Conservation (phyloP, 2,113 vertebrate species). For the Hemichromis elongatus region DNA sequence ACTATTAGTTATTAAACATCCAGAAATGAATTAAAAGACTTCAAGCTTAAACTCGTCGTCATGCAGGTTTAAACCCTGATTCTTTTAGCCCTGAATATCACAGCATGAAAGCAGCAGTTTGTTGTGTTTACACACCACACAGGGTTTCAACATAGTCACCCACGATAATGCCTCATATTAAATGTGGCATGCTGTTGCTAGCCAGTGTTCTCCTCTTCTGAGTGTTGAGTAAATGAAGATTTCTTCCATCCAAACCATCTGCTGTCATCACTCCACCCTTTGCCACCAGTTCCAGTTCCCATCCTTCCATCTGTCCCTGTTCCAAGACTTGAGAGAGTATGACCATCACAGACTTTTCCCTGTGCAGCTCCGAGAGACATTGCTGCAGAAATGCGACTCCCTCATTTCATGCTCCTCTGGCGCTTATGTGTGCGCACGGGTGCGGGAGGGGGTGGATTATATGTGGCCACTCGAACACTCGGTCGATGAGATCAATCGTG, state of each 20-base stretch:
- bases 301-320: constrained; percentile 27
- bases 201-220: neutral
- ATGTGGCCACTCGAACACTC: constrained; percentile 38
- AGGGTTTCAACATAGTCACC: neutral
- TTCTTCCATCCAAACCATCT: constrained; percentile 43
- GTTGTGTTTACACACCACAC: constrained; percentile 21
- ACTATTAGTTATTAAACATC: neutral
- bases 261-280: constrained; percentile 9
- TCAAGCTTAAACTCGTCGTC: neutral
- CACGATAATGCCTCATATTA: constrained; percentile 3
- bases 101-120: neutral
- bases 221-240: constrained; percentile 9
- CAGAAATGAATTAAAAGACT: neutral
- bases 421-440: constrained; percentile 16
- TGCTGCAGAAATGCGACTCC: neutral
- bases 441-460: constrained; percentile 27
- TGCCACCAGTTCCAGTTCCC: constrained; percentile 15
- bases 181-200: neutral
- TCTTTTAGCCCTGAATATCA: neutral
- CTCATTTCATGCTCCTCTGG: constrained; percentile 39
- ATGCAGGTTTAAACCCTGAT: neutral
- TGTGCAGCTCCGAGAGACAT: constrained; percentile 16
- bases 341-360: neutral
- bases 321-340: neutral
- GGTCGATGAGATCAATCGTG: constrained; percentile 43